These are phyloP conservation scores for Propithecus deckenii DNA, from an alignment of 2,797 vertebrate species.

Conservation along the genomic window DNA sequence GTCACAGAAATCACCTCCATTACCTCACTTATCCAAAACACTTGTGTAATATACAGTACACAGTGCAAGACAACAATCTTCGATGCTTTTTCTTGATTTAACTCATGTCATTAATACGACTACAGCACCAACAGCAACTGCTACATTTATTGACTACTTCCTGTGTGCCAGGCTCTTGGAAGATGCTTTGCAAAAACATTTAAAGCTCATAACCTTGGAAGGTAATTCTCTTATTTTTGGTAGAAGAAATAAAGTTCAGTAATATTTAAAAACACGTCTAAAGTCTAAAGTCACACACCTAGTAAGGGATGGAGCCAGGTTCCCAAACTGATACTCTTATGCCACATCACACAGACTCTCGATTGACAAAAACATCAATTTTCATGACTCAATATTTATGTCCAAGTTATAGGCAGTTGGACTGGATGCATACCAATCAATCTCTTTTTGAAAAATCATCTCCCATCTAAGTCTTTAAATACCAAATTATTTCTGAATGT, in stretches of 20 bases:
- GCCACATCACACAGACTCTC: background rate
- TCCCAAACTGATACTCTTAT: background rate
- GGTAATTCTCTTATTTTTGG: background rate
- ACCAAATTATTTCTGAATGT: background rate
- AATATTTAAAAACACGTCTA: background rate
- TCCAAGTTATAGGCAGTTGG: background rate
- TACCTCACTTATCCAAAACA: background rate
- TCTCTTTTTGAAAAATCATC: background rate
- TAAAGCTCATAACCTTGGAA: background rate
- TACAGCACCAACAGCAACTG: background rate
- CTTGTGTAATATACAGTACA: background rate
- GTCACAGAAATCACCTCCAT: background rate
- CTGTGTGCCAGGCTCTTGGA: background rate
- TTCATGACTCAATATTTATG: background rate
- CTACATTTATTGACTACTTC: background rate
- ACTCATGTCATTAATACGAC: background rate
- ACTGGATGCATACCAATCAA: background rate
- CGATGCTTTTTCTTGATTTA: background rate
- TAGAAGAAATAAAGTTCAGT: slow-evolving; percentile 18
- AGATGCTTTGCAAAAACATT: background rate
- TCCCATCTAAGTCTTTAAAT: background rate
- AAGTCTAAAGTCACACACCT: background rate
- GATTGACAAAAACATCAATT: background rate
- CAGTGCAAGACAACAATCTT: background rate
- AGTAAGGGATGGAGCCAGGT: background rate